Evolutionary conservation across 1,140 invertebrate species (phyloP), one percentile per base, ranked within the genome.

Genomic region (Drosophila ficusphila): DNA sequence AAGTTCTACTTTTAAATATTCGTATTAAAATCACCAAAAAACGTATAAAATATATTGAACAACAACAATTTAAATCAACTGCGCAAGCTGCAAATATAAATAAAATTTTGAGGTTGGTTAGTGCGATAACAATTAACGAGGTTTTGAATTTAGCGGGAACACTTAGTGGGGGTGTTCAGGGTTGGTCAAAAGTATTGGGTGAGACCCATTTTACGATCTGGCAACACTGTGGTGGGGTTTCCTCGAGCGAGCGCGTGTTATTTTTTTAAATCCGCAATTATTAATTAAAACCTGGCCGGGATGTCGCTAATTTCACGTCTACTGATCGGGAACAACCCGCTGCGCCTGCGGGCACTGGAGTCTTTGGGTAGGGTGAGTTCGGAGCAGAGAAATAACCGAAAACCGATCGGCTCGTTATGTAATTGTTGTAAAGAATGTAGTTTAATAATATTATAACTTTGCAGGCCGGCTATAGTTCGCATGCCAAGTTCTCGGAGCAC

Each of bases 401-500:
- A 56, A 41, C 4, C 27, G 6, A 33, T 48, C 47, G 33, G 52
- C 52, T 31, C 7, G 75, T 86, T 88, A 88, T 88, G 62, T 86
- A 89, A 89, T 72, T 60, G 7, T 72, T 72, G 9, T 25, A 27
- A 12, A 27, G 41, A 65, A 58, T 11, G 21, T 11, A 27, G 16
- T 61, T 41, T 47, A 31, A 18, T 62, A 33, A 47, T 21, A 36
- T 39, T 27, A 33, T 9, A 27, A 44, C 48, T n/a, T 53, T 58
- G 2, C 61, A 91, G 89, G 78, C 75, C 68, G 89, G 75, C 41
- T 91, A 89, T 57, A 89, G 89, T 42, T 89, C 90, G 0, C 85
- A 90, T 36, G 76, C 79, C 8, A 90, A 91, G 33, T 91, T 72
- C 92, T 93, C 95, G 1, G 95, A 96, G 89, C 96, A 96, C 76